A percentile compares a stretch with the other conserved stretches of the same genome.
phyloP scores from a whole-genome alignment of 2,797 vertebrate species.

The Buphagus erythrorhynchus region DNA sequence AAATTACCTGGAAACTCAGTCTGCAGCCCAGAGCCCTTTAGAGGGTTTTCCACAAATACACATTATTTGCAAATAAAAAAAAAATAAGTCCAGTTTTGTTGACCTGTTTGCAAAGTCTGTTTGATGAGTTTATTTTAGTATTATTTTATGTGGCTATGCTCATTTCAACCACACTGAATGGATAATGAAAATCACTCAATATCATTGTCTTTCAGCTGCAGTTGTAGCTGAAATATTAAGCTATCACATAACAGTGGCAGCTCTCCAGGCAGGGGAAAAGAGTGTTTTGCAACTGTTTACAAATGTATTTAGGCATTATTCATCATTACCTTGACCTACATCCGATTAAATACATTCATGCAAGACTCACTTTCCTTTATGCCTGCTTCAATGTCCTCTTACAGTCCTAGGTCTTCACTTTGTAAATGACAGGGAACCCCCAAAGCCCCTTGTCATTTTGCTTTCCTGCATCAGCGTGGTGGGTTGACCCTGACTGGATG shows the following conservation, averaged over 20 bases:
- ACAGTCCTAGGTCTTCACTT: background rate
- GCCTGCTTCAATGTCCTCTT: background rate
- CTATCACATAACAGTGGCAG: constrained; percentile 56
- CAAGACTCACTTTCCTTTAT: background rate
- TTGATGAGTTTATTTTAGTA: background rate
- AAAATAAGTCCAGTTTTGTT: background rate
- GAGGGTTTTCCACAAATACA: background rate
- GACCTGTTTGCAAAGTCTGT: background rate
- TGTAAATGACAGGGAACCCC: background rate
- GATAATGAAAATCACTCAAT: constrained; percentile 34
- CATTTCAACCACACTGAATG: background rate
- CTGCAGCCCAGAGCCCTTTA: background rate
- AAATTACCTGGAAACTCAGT: background rate
- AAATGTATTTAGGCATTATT: constrained; percentile 34
- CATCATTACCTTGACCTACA: constrained; percentile 32
- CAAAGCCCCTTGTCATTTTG: background rate
- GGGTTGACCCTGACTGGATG: background rate
- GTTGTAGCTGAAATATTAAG: constrained; percentile 40
- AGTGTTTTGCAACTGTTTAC: constrained; percentile 56
- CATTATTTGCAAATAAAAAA: background rate
- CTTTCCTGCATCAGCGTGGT: background rate
- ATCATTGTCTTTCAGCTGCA: constrained; percentile 48
- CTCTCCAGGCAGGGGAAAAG: background rate
- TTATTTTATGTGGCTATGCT: background rate
- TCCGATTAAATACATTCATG: background rate